Conservation (phyloP, 2,888 invertebrate species). For the Metopia argyrocephala region DNA sequence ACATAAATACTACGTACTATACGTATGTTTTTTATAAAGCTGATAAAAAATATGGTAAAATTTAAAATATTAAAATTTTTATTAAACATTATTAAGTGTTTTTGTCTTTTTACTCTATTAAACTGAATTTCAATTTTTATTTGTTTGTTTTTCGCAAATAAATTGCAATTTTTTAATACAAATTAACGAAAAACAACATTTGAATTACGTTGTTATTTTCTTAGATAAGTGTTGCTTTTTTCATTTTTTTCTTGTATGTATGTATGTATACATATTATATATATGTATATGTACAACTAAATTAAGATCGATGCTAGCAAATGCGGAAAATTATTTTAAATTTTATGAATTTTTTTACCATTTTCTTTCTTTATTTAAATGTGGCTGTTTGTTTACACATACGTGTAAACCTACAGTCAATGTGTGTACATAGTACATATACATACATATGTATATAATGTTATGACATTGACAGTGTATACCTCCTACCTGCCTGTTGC, state of each 20-base stretch:
- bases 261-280: constrained; percentile 25
- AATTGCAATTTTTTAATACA: not conserved
- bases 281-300: constrained; percentile 13
- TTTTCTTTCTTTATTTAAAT: not conserved
- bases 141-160: not conserved
- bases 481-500: constrained; percentile 11
- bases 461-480: constrained; percentile 57
- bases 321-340: constrained; percentile 38
- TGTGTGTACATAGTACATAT: too few species aligned
- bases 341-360: not conserved
- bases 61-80: too few species aligned
- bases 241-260: constrained; percentile 14
- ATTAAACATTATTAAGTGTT: too few species aligned
- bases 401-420: not conserved
- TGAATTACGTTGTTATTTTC: constrained; percentile 32
- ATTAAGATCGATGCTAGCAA: constrained; percentile 31
- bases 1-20: not conserved
- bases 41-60: too few species aligned
- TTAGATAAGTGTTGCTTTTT: constrained; percentile 10
- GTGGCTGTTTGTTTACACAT: not conserved
- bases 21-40: too few species aligned
- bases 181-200: not conserved
- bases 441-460: not conserved
- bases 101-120: too few species aligned
- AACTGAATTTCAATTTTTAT: not conserved